A percentile compares a stretch with the other conserved stretches of the same genome.
Evolutionary conservation across 2,888 invertebrate genomes (phyloP).

Genomic region (Torymus texanus): DNA sequence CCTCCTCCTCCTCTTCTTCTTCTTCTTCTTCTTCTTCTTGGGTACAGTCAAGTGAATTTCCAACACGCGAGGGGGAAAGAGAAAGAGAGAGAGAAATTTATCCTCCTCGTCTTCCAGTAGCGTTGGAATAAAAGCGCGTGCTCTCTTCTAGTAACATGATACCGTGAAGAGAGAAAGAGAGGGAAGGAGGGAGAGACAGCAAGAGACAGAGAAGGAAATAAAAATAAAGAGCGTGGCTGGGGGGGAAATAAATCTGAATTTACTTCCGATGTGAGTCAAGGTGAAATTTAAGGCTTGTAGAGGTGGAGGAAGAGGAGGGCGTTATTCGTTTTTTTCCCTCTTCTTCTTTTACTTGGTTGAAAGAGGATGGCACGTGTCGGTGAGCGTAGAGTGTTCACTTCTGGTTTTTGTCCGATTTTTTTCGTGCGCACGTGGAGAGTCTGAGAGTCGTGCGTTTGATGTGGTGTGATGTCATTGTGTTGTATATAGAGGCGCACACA

Average conservation of each 20-base stretch:
- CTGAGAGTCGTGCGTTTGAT: too few relatives aligned
- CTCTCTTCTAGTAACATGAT: constrained; percentile 46
- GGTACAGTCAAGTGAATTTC: constrained; percentile 47
- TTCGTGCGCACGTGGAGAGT: background rate
- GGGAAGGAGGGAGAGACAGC: constrained; percentile 30
- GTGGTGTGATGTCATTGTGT: too few relatives aligned
- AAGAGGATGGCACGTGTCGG: too few relatives aligned
- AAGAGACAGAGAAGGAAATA: constrained; percentile 28
- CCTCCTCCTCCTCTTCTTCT: constrained; percentile 39
- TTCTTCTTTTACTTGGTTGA: background rate
- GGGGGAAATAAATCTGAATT: constrained; percentile 33
- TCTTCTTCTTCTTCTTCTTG: constrained; percentile 23
- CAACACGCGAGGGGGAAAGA: background rate
- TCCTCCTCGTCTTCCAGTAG: constrained; percentile 1
- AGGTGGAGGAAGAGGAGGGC: background rate
- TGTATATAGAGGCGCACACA: too few relatives aligned
- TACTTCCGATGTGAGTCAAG: constrained; percentile 51
- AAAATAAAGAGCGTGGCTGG: constrained; percentile 26
- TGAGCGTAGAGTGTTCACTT: background rate
- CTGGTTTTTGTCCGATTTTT: background rate
- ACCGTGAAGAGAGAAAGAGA: background rate
- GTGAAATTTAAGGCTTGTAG: constrained; percentile 36
- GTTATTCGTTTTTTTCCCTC: background rate
- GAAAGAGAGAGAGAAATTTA: constrained; percentile 35
- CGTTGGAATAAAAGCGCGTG: constrained; percentile 31